phyloP scores from a whole-genome alignment of 2,113 vertebrate species.

The Ptychochromis oligacanthus region DNA sequence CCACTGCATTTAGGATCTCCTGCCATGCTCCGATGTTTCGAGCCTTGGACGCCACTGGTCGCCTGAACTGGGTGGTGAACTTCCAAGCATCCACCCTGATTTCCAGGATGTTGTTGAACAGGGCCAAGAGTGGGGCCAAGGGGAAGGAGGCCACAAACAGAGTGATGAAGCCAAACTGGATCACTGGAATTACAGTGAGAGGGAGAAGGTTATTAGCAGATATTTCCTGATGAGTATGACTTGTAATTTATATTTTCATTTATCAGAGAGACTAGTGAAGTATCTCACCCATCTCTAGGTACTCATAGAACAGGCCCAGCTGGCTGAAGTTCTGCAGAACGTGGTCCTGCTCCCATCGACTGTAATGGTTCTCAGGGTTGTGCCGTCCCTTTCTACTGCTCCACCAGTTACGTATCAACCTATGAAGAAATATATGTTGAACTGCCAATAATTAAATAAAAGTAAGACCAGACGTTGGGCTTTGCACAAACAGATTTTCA shows the following conservation, averaged over 20 bases:
- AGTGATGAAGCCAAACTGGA: conserved; percentile 98
- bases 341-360: conserved; percentile 95
- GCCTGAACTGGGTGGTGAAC: conserved; percentile 93
- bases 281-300: conserved; percentile 94
- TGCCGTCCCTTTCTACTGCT: conserved; percentile 86
- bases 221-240: neutral
- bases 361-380: conserved; percentile 87
- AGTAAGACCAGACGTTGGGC: too few relatives aligned
- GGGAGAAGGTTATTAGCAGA: neutral
- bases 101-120: conserved; percentile 94
- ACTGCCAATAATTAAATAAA: neutral
- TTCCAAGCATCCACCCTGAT: conserved; percentile 98
- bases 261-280: neutral
- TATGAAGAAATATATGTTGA: conserved; percentile 68
- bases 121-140: conserved; percentile 93
- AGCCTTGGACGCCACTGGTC: conserved; percentile 92
- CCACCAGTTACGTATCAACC: conserved; percentile 92
- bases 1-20: conserved; percentile 91
- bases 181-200: conserved; percentile 77
- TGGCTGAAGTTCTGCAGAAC: conserved; percentile 88
- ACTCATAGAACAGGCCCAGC: conserved; percentile 94
- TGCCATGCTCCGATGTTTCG: conserved; percentile 97
- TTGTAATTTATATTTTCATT: neutral
- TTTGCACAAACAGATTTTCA: neutral
- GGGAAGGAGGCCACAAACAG: conserved; percentile 98